Conservation (phyloP, 2,113 vertebrate genomes). For the Acanthochromis polyacanthus region DNA sequence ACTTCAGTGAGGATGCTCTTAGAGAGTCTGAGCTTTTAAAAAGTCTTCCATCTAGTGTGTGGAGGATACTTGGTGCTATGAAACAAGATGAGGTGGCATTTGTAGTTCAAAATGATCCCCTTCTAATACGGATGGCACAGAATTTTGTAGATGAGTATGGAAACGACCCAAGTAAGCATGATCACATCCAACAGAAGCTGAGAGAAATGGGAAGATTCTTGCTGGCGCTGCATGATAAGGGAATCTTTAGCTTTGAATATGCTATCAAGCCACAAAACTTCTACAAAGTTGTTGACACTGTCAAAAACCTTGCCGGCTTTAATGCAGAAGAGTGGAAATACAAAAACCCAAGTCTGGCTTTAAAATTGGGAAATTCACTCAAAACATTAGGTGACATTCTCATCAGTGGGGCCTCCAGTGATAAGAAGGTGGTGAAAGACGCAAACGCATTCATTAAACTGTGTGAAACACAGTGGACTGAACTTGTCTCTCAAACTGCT, state of each 20-base stretch:
- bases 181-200: slow-evolving; percentile 40
- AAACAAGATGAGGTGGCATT: slow-evolving; percentile 37
- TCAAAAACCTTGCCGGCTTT: slow-evolving; percentile 54
- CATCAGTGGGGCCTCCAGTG: neutral
- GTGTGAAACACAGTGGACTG: slow-evolving; percentile 43
- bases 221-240: slow-evolving; percentile 36
- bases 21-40: slow-evolving; percentile 14
- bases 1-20: slow-evolving; percentile 6
- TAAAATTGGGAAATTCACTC: slow-evolving; percentile 42
- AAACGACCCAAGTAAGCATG: slow-evolving; percentile 10
- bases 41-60: slow-evolving; percentile 19
- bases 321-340: slow-evolving; percentile 22
- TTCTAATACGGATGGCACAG: slow-evolving; percentile 48
- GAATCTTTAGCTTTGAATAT: slow-evolving; percentile 45
- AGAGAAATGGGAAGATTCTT: slow-evolving; percentile 61
- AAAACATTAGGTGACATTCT: slow-evolving; percentile 42
- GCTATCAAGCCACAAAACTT: slow-evolving; percentile 59
- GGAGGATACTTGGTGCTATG: slow-evolving; percentile 49
- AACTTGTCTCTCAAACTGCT: neutral
- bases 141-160: slow-evolving; percentile 25
- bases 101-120: slow-evolving; percentile 43
- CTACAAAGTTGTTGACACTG: slow-evolving; percentile 34
- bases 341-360: slow-evolving; percentile 38
- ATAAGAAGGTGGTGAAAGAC: neutral
- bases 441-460: slow-evolving; percentile 39